These are phyloP conservation scores for Gymnoscelis rufifasciata DNA, from an alignment of 2,888 invertebrate genomes.

Conservation along the genomic window DNA sequence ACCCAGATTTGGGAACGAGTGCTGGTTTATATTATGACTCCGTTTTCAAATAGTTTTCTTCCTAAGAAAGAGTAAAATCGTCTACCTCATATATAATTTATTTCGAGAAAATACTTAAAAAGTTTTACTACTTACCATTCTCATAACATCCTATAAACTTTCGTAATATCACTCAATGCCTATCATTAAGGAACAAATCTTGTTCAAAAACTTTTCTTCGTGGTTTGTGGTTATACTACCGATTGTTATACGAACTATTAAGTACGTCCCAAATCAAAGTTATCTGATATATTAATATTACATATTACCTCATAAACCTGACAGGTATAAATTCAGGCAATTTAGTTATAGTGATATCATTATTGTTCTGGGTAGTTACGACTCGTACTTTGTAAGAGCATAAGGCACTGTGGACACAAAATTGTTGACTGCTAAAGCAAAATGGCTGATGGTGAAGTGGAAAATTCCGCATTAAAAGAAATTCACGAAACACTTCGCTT, in stretches of 20 bases:
- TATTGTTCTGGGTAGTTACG: too few relatives aligned
- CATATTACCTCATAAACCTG: neutral
- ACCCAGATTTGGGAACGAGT: too few relatives aligned
- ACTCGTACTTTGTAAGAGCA: neutral
- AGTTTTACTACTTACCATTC: neutral
- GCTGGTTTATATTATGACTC: too few relatives aligned
- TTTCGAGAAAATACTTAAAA: neutral
- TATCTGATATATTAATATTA: neutral
- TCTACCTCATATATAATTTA: neutral
- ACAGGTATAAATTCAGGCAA: slow-evolving; percentile 1
- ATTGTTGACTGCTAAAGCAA: slow-evolving; percentile 1
- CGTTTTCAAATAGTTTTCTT: too few relatives aligned
- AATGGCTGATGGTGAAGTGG: slow-evolving; percentile 16
- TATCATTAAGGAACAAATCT: slow-evolving; percentile 2
- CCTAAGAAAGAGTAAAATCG: too few relatives aligned
- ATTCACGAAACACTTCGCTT: slow-evolving; percentile 44
- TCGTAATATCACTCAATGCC: neutral
- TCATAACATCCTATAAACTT: neutral
- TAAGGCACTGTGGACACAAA: neutral
- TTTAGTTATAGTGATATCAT: neutral
- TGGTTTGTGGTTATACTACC: neutral
- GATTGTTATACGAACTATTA: neutral
- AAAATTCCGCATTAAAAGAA: slow-evolving; percentile 37
- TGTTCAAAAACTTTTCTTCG: slow-evolving; percentile 1
- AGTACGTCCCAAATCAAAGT: neutral